These are phyloP conservation scores for Ephydatia muelleri DNA, from an alignment of 37 sponge, comb jelly and placozoan genomes.

Conservation along the genomic window DNA sequence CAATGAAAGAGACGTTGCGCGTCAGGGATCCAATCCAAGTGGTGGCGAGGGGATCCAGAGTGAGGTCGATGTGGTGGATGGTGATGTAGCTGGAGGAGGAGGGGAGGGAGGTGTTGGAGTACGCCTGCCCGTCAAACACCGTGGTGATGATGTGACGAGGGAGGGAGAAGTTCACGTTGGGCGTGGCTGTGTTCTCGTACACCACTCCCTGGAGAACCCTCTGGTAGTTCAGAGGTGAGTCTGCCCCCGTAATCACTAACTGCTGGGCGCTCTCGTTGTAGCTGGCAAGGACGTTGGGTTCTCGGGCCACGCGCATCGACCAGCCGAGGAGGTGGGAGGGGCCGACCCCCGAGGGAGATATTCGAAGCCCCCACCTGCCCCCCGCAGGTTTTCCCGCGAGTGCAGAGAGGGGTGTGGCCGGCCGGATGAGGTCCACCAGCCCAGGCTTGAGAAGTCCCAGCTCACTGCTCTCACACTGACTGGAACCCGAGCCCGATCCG, in stretches of 20 bases:
- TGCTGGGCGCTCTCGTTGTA: constrained; percentile 40
- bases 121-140: constrained; percentile 65
- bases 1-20: constrained; percentile 42
- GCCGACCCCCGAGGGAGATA: constrained; percentile 5
- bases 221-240: constrained; percentile 80
- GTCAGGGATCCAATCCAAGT: constrained; percentile 45
- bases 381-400: constrained; percentile 58
- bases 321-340: constrained; percentile 69
- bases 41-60: constrained; percentile 75
- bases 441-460: constrained; percentile 18
- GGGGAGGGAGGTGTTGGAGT: constrained; percentile 41
- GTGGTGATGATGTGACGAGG: constrained; percentile 35
- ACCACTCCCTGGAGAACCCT: constrained; percentile 68
- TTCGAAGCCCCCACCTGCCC: constrained; percentile 73
- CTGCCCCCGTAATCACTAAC: constrained; percentile 67
- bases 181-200: constrained; percentile 61
- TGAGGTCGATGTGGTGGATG: constrained; percentile 83
- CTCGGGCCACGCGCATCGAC: constrained; percentile 75
- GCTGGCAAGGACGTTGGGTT: constrained; percentile 79
- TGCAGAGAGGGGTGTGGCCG: constrained; percentile 45
- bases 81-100: constrained; percentile 52
- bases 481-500: neutral
- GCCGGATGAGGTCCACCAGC: constrained; percentile 60
- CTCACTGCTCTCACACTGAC: constrained; percentile 10
- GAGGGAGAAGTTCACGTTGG: constrained; percentile 53